Evolutionary conservation across 2,113 vertebrate genomes (phyloP).

Genomic region (Chaetodon trifascialis): DNA sequence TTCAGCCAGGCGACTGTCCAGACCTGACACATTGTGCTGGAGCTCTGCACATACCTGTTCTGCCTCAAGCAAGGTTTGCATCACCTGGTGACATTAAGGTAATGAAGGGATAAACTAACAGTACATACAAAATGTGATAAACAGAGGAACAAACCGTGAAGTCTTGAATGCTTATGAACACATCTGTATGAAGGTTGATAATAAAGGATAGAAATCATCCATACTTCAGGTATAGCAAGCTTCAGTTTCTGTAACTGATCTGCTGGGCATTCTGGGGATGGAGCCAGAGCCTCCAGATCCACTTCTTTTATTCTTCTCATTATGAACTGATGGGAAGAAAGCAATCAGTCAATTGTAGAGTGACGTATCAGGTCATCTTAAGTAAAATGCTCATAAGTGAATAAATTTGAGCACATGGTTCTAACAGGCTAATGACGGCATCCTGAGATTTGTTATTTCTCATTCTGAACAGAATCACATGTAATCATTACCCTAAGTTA

Average conservation of each 20-base stretch:
- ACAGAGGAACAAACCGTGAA: not conserved
- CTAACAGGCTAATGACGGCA: not conserved
- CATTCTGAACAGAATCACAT: not conserved
- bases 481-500: not conserved
- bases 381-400: not conserved
- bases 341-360: not conserved
- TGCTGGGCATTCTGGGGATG: slow-evolving; percentile 70
- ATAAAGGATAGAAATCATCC: not conserved
- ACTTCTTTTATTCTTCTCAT: slow-evolving; percentile 81
- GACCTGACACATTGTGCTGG: slow-evolving; percentile 78
- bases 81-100: slow-evolving; percentile 65
- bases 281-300: slow-evolving; percentile 74
- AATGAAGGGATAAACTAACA: not conserved
- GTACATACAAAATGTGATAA: not conserved
- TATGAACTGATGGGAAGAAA: slow-evolving; percentile 74
- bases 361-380: not conserved
- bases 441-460: not conserved
- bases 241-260: slow-evolving; percentile 79
- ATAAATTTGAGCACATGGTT: not conserved
- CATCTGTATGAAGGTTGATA: not conserved
- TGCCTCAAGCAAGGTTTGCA: slow-evolving; percentile 79
- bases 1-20: slow-evolving; percentile 84
- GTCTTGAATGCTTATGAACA: not conserved
- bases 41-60: slow-evolving; percentile 82
- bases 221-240: slow-evolving; percentile 81